Percentiles rank a stretch among this genome's conserved stretches.
Conservation (phyloP, 2,888 invertebrate genomes). For the Leptopilina syphax region DNA sequence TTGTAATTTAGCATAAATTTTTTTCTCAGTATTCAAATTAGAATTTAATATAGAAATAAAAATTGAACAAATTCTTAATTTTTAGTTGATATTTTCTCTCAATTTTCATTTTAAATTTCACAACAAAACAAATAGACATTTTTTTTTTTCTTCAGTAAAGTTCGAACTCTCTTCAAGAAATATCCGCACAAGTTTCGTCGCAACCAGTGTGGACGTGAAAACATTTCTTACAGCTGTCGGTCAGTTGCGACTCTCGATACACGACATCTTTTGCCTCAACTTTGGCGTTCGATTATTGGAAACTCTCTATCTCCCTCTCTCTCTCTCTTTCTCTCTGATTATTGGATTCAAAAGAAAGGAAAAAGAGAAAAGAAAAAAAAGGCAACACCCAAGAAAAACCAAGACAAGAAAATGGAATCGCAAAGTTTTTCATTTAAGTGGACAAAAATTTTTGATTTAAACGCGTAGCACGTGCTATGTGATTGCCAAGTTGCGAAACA, state of each 20-base stretch:
- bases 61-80: too few species aligned
- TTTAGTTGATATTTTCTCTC: background rate
- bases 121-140: too few species aligned
- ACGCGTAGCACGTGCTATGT: conserved; percentile 32
- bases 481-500: conserved; percentile 21
- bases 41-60: too few species aligned
- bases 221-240: conserved; percentile 64
- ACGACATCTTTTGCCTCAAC: conserved; percentile 33
- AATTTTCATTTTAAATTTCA: background rate
- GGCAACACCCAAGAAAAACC: conserved; percentile 27
- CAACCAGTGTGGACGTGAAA: conserved; percentile 59
- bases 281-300: conserved; percentile 30
- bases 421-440: conserved; percentile 30
- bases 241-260: conserved; percentile 54
- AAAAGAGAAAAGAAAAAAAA: conserved; percentile 12
- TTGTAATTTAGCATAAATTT: too few species aligned
- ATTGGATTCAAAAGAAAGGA: background rate
- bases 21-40: too few species aligned
- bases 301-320: background rate
- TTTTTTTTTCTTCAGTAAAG: background rate
- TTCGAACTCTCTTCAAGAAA: conserved; percentile 10
- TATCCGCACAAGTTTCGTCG: conserved; percentile 23
- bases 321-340: conserved; percentile 12
- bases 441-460: conserved; percentile 29
- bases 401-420: conserved; percentile 39